phyloP scores from a whole-genome alignment of 2,888 invertebrate genomes.

The Serripes groenlandicus region DNA sequence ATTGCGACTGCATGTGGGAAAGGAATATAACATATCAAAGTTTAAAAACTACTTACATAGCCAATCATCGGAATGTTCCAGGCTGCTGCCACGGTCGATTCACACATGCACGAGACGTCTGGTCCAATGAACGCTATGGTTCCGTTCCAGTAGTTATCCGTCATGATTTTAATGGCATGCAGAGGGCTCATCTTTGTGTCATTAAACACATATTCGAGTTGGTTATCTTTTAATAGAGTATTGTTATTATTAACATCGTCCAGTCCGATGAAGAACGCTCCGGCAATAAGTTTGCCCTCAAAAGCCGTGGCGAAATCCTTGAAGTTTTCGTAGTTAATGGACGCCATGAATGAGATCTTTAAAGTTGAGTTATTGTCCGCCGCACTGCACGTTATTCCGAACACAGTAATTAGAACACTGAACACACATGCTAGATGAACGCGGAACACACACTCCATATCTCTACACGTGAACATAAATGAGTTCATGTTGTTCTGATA shows the following conservation, averaged over 20 bases:
- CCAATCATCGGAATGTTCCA: slow-evolving; percentile 98
- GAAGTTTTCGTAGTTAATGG: slow-evolving; percentile 24
- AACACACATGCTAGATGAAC: no score
- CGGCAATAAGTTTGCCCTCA: slow-evolving; percentile 71
- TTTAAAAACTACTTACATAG: slow-evolving; percentile 92
- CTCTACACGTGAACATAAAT: no score
- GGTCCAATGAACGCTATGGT: slow-evolving; percentile 98
- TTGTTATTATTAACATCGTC: slow-evolving; percentile 74
- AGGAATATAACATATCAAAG: no score
- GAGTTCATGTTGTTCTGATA: no score
- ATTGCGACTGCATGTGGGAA: no score
- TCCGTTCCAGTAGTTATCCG: slow-evolving; percentile 85
- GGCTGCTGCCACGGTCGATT: slow-evolving; percentile 96
- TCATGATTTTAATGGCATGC: slow-evolving; percentile 74
- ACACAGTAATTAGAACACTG: no score
- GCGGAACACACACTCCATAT: no score
- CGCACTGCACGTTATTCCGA: neutral
- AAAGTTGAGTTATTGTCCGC: slow-evolving; percentile 23
- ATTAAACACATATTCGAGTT: slow-evolving; percentile 67
- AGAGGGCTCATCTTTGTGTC: slow-evolving; percentile 70
- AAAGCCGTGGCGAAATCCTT: slow-evolving; percentile 1
- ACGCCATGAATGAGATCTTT: slow-evolving; percentile 50
- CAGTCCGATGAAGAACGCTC: slow-evolving; percentile 78
- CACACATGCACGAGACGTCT: slow-evolving; percentile 95
- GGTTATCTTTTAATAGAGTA: slow-evolving; percentile 53